Evolutionary conservation across 1,140 invertebrate species (phyloP), one percentile per base, ranked within the genome.

Genomic region (Gonioctena quinquepunctata): DNA sequence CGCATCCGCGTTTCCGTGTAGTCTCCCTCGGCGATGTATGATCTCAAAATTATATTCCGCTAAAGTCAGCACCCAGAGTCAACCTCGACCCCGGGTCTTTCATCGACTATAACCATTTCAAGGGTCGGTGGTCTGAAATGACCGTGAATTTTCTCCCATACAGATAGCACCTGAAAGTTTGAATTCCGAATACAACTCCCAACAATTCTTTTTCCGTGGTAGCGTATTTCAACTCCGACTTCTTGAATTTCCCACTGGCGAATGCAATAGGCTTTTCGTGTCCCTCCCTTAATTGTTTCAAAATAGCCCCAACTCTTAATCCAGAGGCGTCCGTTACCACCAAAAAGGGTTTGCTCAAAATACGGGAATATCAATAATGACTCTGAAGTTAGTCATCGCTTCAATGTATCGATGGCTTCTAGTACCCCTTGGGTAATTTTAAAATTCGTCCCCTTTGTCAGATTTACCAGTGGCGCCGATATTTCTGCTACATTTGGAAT

Each of bases 291-390:
- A n/a, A 65, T 68, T 74, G 73, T 1, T 7, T 64, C 33, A 70
- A 26, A 16, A 65, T 13, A 26, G 66, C 48, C 68, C 73, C 33
- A 52, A 69, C 22, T 3, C 64, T 70, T 7, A 69, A 67, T 65
- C 80, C 72, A 23, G 62, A 72, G 2, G 82, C 83, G 54, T 85
- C 83, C 6, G 80, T 81, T 7, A 76, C 76, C 21, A 83, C 61
- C 19, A 76, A 75, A 57, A 83, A 84, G 60, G 21, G 33, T 79
- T 79, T n/a, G 74, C 3, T 27, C 19, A 68, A 82, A 81, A 69
- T 84, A 77, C 0, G 80, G 82, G 79, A 73, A 68, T 27, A 54
- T 57, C 22, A 74, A 33, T 16, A 74, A 13, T n/a, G 74, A 74
- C 56, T 72, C 70, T 6, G 22, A 49, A 0, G 23, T 75, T 28